These are phyloP conservation scores for Eurois occulta DNA, from an alignment of 2,888 invertebrate species.

Conservation along the genomic window DNA sequence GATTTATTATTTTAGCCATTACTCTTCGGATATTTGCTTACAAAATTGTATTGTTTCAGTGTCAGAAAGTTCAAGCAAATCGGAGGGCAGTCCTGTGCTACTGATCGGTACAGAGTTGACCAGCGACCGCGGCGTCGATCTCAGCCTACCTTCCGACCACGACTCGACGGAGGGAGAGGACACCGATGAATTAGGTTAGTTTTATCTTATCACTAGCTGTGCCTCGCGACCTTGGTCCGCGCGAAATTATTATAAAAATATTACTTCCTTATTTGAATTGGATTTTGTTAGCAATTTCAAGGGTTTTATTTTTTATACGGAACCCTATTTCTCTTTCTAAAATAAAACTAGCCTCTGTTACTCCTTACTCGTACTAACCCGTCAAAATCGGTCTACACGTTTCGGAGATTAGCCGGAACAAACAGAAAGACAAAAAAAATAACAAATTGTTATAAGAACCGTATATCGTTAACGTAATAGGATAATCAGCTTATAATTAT, in stretches of 20 bases:
- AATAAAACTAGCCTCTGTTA: too few relatives aligned
- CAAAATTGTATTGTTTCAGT: conserved; percentile 57
- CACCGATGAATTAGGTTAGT: conserved; percentile 89
- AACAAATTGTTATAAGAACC: too few relatives aligned
- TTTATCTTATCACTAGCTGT: background rate
- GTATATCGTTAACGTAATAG: too few relatives aligned
- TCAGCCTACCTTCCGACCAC: conserved; percentile 92
- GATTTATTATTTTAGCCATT: background rate
- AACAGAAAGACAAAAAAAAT: too few relatives aligned
- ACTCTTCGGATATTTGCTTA: background rate
- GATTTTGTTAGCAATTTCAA: too few relatives aligned
- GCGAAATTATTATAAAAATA: background rate
- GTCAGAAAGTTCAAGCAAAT: conserved; percentile 82
- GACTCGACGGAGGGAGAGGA: conserved; percentile 96
- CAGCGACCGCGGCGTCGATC: conserved; percentile 82
- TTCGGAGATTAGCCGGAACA: too few relatives aligned
- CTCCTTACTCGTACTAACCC: too few relatives aligned
- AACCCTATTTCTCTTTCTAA: too few relatives aligned
- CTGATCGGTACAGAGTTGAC: conserved; percentile 93
- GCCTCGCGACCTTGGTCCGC: background rate
- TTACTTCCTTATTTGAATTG: too few relatives aligned
- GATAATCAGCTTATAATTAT: too few relatives aligned
- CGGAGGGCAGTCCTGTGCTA: conserved; percentile 89
- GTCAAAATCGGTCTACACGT: too few relatives aligned
- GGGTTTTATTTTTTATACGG: too few relatives aligned